A percentile compares a stretch with the other conserved stretches of the same genome.
These are phyloP conservation scores for Apogon hyalosoma DNA, from an alignment of 2,797 vertebrate genomes.

Conservation along the genomic window DNA sequence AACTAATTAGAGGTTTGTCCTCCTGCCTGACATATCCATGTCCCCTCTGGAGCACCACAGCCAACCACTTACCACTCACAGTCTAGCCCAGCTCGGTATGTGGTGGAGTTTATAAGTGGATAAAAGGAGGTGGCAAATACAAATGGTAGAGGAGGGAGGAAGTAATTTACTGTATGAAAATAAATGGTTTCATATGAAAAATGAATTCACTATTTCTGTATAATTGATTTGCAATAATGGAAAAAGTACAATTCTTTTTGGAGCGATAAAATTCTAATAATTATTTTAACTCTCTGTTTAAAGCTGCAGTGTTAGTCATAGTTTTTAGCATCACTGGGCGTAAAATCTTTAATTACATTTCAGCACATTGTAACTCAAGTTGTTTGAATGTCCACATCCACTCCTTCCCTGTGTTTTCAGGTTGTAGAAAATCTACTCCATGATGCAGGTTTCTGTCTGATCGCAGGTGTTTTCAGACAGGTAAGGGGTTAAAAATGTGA, in stretches of 20 bases:
- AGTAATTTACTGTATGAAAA: constrained; percentile 4
- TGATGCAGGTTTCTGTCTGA: too few relatives aligned
- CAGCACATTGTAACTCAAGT: too few relatives aligned
- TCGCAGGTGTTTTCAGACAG: too few relatives aligned
- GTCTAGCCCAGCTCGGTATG: constrained; percentile 32
- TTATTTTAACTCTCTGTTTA: constrained; percentile 1
- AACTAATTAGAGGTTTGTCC: constrained; percentile 79
- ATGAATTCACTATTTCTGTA: neutral
- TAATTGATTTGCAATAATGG: neutral
- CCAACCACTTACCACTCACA: constrained; percentile 28
- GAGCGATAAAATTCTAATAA: neutral
- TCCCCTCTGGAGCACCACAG: constrained; percentile 54
- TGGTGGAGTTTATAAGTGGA: constrained; percentile 47
- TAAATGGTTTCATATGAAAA: neutral
- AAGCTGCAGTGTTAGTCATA: neutral
- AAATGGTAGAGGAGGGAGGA: constrained; percentile 20
- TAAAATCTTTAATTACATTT: too few relatives aligned
- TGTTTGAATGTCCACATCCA: too few relatives aligned
- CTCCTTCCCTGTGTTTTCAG: too few relatives aligned
- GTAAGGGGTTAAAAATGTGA: too few relatives aligned
- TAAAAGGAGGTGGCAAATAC: constrained; percentile 10
- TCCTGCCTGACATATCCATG: constrained; percentile 67
- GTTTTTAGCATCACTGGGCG: too few relatives aligned
- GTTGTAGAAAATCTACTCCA: too few relatives aligned
- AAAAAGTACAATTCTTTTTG: neutral